Percentiles rank a stretch among this genome's conserved stretches.
Conservation (phyloP, 2,113 vertebrate genomes). For the Lethenteron camtschaticum region DNA sequence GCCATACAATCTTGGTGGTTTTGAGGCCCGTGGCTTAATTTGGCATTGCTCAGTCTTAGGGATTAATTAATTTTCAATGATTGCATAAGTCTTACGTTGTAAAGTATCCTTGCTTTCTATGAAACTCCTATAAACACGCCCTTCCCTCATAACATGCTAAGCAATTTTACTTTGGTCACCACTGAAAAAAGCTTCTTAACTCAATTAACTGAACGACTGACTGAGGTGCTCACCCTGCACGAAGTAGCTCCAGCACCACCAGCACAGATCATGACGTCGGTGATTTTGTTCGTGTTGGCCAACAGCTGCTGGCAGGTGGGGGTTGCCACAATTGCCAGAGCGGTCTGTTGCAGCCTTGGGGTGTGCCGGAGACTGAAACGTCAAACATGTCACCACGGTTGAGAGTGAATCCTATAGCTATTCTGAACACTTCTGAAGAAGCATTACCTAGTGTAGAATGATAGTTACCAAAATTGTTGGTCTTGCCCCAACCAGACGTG, state of each 20-base stretch:
- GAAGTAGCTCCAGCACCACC: constrained; percentile 38
- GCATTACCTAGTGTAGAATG: too few species aligned
- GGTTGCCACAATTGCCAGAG: constrained; percentile 44
- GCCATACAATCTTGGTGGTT: too few species aligned
- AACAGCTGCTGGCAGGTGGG: constrained; percentile 25
- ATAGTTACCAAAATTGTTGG: constrained; percentile 12
- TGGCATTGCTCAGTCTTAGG: too few species aligned
- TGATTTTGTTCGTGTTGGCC: constrained; percentile 24
- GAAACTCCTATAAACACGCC: too few species aligned
- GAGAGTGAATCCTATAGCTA: too few species aligned
- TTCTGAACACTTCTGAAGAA: too few species aligned
- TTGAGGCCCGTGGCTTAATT: too few species aligned
- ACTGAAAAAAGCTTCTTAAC: too few species aligned
- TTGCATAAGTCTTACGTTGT: too few species aligned
- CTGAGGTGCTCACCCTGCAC: constrained; percentile 33
- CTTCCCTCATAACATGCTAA: background rate
- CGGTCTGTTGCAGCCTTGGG: constrained; percentile 40
- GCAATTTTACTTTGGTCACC: background rate
- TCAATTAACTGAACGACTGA: too few species aligned
- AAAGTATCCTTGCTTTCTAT: too few species aligned
- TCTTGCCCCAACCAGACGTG: constrained; percentile 24
- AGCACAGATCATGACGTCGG: constrained; percentile 39
- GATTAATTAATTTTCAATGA: too few species aligned
- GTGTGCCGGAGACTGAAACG: constrained; percentile 25
- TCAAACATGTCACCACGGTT: background rate